A percentile compares a stretch with the other conserved stretches of the same genome.
phyloP scores from a whole-genome alignment of 2,113 vertebrate genomes.

The Oophaga pumilio region DNA sequence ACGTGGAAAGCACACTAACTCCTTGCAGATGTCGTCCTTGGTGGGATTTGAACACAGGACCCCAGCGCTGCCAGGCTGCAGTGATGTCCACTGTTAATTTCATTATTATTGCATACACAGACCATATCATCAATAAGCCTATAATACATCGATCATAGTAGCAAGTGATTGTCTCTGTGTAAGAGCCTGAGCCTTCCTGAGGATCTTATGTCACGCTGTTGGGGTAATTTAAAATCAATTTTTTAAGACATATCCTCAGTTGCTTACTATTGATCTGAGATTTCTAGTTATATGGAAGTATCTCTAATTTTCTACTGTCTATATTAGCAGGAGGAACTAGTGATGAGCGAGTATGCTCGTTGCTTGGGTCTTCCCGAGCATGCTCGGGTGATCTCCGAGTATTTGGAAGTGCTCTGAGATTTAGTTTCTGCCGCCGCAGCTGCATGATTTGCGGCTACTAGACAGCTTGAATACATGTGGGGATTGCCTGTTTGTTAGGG shows the following conservation, averaged over 20 bases:
- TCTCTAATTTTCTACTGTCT: neutral
- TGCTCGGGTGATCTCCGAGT: no score
- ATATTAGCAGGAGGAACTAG: neutral
- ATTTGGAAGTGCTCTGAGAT: no score
- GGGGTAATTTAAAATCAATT: neutral
- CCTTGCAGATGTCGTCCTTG: no score
- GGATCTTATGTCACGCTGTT: neutral
- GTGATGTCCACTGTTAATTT: neutral
- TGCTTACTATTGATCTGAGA: neutral
- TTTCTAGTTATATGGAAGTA: neutral
- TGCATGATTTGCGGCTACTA: no score
- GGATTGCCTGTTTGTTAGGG: no score
- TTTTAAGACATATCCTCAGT: neutral
- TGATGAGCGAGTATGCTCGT: no score
- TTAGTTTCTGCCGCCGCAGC: no score
- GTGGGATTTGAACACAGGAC: no score
- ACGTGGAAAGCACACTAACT: no score
- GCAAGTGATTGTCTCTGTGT: neutral
- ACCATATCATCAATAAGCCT: neutral
- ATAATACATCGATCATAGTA: neutral
- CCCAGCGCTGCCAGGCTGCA: no score
- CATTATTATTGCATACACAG: neutral
- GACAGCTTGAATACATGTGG: no score
- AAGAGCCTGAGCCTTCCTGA: neutral
- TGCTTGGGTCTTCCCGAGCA: no score